Percentiles rank a stretch among this genome's conserved stretches.
phyloP scores from a whole-genome alignment of 2,888 invertebrate species.

The Orgyia antiqua region DNA sequence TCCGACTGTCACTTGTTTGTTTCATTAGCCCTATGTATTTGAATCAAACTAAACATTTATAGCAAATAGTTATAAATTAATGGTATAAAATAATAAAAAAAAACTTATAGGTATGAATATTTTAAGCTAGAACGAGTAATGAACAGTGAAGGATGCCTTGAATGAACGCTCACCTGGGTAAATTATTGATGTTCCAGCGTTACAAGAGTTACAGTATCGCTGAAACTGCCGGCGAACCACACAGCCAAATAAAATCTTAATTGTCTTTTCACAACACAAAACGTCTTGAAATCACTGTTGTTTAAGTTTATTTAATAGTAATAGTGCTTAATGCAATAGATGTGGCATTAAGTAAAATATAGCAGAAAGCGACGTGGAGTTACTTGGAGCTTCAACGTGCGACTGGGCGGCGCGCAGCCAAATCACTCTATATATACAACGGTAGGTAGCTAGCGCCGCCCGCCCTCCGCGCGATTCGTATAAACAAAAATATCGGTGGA shows the following conservation, averaged over 20 bases:
- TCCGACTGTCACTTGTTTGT: no score
- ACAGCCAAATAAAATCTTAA: constrained; percentile 21
- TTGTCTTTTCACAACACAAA: constrained; percentile 45
- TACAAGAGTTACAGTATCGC: constrained; percentile 22
- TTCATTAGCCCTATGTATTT: no score
- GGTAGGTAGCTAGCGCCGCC: constrained; percentile 46
- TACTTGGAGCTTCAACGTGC: constrained; percentile 38
- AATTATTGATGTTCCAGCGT: constrained; percentile 23
- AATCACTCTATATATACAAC: constrained; percentile 60
- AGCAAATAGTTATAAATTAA: no score
- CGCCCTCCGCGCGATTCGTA: constrained; percentile 57
- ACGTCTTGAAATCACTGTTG: constrained; percentile 35
- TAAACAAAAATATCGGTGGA: constrained; percentile 72
- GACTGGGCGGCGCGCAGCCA: constrained; percentile 65
- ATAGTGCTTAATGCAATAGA: constrained; percentile 15
- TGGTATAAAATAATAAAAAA: no score
- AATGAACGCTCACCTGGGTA: constrained; percentile 31
- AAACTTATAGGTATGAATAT: no score
- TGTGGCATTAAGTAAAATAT: constrained; percentile 9
- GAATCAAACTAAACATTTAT: no score
- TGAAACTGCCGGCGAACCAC: constrained; percentile 25
- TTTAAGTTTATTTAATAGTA: constrained; percentile 23
- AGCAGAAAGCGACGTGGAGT: constrained; percentile 31
- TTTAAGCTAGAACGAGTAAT: no score
- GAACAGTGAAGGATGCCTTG: no score